Conservation (phyloP, 2,888 invertebrate genomes). For the Octonoba sinensis region DNA sequence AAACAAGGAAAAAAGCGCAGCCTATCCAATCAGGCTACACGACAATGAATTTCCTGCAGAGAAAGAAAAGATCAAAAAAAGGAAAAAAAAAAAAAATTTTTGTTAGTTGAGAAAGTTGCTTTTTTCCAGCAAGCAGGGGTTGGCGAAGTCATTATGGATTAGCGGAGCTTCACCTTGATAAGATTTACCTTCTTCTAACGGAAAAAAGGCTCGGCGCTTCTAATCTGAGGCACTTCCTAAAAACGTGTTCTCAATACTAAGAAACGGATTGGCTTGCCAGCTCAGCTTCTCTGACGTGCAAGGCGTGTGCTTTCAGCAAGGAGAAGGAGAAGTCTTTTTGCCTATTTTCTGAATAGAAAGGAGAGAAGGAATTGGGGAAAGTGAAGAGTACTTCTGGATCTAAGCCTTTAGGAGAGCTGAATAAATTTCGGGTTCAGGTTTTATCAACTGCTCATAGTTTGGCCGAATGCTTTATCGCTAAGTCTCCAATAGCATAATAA, state of each 20-base stretch:
- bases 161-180: conserved; percentile 57
- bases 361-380: too few relatives aligned
- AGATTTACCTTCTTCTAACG: conserved; percentile 55
- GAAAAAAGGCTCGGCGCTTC: conserved; percentile 40
- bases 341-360: too few relatives aligned
- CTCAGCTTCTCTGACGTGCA: conserved; percentile 9
- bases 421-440: too few relatives aligned
- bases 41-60: conserved; percentile 55
- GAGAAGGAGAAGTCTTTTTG: too few relatives aligned
- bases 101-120: conserved; percentile 49
- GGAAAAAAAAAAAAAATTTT: conserved; percentile 25
- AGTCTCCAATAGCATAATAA: too few relatives aligned
- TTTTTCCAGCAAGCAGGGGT: conserved; percentile 26
- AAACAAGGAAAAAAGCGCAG: conserved; percentile 22
- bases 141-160: conserved; percentile 56
- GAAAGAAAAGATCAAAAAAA: conserved; percentile 16
- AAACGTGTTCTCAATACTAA: conserved; percentile 58
- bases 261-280: conserved; percentile 36
- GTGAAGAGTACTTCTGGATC: too few relatives aligned
- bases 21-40: conserved; percentile 36
- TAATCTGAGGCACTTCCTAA: conserved; percentile 58
- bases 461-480: too few relatives aligned
- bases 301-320: too few relatives aligned
- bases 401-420: too few relatives aligned
- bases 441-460: too few relatives aligned